phyloP scores from a whole-genome alignment of 2,888 invertebrate genomes.

The Siphonodentalium dalli region DNA sequence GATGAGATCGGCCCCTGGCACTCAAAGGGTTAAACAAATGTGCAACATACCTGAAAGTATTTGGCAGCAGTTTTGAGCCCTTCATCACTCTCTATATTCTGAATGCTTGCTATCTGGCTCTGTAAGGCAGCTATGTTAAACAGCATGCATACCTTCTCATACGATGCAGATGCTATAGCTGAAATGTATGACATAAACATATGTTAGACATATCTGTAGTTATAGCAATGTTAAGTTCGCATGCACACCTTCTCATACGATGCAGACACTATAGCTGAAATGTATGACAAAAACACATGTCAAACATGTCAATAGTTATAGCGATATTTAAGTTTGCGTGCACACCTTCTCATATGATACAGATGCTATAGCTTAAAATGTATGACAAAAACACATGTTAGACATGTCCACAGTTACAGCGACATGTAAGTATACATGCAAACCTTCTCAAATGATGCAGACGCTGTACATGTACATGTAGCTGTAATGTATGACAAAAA shows the following conservation, averaged over 20 bases:
- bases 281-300: too few species aligned
- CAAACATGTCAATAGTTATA: too few species aligned
- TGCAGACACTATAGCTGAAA: slow-evolving; percentile 83
- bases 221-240: too few species aligned
- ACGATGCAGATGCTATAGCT: slow-evolving; percentile 89
- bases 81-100: slow-evolving; percentile 88
- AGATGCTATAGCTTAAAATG: neutral
- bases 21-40: too few species aligned
- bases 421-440: neutral
- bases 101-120: slow-evolving; percentile 83
- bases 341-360: neutral
- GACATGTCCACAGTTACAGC: too few species aligned
- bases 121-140: slow-evolving; percentile 97
- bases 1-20: too few species aligned
- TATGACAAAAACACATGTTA: too few species aligned
- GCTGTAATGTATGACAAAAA: neutral
- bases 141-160: slow-evolving; percentile 91
- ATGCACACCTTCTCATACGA: slow-evolving; percentile 93
- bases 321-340: neutral
- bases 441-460: neutral
- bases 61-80: slow-evolving; percentile 91
- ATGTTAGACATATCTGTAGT: too few species aligned
- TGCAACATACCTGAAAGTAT: slow-evolving; percentile 82
- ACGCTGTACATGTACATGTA: too few species aligned
- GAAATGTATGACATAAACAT: slow-evolving; percentile 50